Base-by-base conservation (phyloP, 2,113 vertebrate genomes). In the Cryptoleucopteryx plumbea region DNA sequence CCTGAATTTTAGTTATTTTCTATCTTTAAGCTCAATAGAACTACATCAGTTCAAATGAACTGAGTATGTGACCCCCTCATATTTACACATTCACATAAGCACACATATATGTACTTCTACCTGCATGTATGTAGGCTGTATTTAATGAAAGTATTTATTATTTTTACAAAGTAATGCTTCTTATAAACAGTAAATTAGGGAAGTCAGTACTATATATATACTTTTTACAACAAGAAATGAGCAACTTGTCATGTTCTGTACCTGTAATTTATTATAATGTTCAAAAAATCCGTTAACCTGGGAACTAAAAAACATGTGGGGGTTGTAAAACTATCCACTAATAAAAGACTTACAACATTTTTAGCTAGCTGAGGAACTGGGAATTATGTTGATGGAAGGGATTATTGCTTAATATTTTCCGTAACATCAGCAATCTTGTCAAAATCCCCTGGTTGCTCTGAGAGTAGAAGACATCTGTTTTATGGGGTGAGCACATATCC, bases 401-500 rank as follows among this genome's bases (percentile, higher is more conserved):
- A 93, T 90, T 94, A 93, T 94, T 97, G 86, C 90, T 89, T 92
- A 94, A 94, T 86, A 93, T 95, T 96, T 97, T 96, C 92, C 23
- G 2, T 94, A 93, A 90, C 12, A 7, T 86, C 92, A 96, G 81
- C 56, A 90, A 63, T 53, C 68, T 86, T 67, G 61, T 88, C 89
- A 94, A 88, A 97, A 96, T 91, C 27, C 56, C 25, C n/a, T 81
- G 52, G 77, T 66, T 88, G 63, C 53, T 91, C 20, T 62, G 92
- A 94, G 83, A 90, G 61, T 53, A 89, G 55, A 34, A 95, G 66
- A 95, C 92, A 87, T 88, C 88, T 83, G 43, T 78, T 96, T 95
- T 83, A 95, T 34, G 7, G 82, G 16, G 53, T 81, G 83, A 96
- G 88, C 56, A 88, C 79, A 84, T 88, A 94, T 87, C 70, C 89